Evolutionary conservation across 2,797 vertebrate species (phyloP).

Genomic region (Microhierax caerulescens): DNA sequence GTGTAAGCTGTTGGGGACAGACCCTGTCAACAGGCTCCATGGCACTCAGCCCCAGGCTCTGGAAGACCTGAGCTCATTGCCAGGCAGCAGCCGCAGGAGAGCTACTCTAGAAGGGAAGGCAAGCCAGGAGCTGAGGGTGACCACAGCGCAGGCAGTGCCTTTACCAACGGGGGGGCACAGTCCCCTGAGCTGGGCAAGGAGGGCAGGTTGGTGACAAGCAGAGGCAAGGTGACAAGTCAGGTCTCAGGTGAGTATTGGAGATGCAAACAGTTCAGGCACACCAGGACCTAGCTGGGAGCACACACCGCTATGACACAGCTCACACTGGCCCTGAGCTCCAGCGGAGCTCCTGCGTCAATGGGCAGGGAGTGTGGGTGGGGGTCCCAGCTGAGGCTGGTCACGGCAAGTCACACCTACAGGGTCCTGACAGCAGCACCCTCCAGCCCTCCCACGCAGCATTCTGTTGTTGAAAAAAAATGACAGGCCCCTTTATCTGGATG

Average conservation of each 20-base stretch:
- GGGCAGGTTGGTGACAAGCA: not conserved
- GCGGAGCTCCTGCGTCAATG: not conserved
- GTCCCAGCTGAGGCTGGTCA: not conserved
- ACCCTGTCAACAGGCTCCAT: not conserved
- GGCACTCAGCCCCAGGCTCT: not conserved
- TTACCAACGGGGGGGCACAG: not conserved
- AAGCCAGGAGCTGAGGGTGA: not conserved
- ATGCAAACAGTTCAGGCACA: not conserved
- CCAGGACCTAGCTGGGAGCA: not conserved
- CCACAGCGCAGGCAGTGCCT: not conserved
- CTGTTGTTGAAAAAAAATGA: not conserved
- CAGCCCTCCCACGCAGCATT: accelerated
- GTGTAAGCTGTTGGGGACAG: not conserved
- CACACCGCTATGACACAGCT: not conserved
- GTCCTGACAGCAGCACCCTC: not conserved
- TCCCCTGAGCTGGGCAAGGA: not conserved
- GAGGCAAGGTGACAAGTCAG: not conserved
- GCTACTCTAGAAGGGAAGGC: not conserved
- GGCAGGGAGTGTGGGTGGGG: not conserved
- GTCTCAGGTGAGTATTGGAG: not conserved
- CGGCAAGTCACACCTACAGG: not conserved
- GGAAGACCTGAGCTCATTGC: not conserved
- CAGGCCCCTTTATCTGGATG: not conserved
- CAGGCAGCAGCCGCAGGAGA: not conserved
- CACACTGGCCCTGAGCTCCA: accelerated